Evolutionary conservation across 2,113 vertebrate species (phyloP), one percentile per base, ranked within the genome.

Genomic region (Lutjanus erythropterus): DNA sequence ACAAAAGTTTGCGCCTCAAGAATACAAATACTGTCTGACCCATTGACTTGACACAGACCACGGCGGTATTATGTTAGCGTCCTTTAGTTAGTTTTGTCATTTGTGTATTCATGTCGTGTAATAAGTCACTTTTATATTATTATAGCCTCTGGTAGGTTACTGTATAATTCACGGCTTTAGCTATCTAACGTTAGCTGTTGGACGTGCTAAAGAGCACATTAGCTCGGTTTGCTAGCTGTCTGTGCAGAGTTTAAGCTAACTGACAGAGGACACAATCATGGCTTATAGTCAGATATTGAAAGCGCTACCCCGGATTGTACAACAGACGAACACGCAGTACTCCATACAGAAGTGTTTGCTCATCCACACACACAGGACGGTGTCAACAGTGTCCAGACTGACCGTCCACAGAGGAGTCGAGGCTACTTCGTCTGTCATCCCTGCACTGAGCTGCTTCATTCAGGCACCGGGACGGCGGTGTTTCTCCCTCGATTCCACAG

Each of bases 281-380:
- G 78, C 91, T 78, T 93, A 84, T 59, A 71, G 66, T 18, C 78
- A 91, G 3, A 58, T 94, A 71, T 29, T 92, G 5, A 91, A 84
- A 84, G 39, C 75, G 19, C 53, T 92, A 42, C 80, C 78, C 16
- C 59, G 73, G 14, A 76, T 31, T 46, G 55, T 91, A 0, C 80
- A 53, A 6, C 80, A 75, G 23, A 70, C 55, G 16, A 47, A 73
- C 2, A 70, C 79, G 5, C 81, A 47, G 11, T 56, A 72, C 71
- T 53, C 70, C 27, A 25, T 71, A 49, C 85, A 75, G 6, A 31
- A 58, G n/a, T 90, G 84, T 12, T 10, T 69, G 21, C 27, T 71
- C 31, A 1, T 55, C 19, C 85, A 56, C 39, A 53, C 62, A 9
- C 64, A 58, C 31, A 59, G 86, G 64, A 64, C 61, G 0, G 9